Base-by-base conservation (phyloP, 2,113 vertebrate genomes). In the Sebastes schlegelii region DNA sequence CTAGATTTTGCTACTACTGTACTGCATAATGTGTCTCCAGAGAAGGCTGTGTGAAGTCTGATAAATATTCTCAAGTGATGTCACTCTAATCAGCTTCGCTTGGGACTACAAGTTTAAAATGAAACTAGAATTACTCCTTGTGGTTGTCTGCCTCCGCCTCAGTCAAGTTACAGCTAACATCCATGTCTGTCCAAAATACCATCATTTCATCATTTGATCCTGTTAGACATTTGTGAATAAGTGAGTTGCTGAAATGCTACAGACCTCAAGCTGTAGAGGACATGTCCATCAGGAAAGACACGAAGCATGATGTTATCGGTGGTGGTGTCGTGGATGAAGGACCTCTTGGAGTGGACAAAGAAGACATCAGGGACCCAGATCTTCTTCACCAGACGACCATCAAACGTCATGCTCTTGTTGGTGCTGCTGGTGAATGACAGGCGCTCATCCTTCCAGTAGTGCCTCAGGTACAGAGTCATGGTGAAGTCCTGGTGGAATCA, bases 311-410 rank as follows among this genome's bases (percentile, higher is more conserved):
- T 98, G 90, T 99, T 99, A 66, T 99, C 97, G 0, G 97, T 99
- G 88, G 98, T 99, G 71, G 98, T 99, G 74, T 98, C 97, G 0
- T 99, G 98, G 88, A 95, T 99, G 88, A 99, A 98, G 3, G 97
- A 99, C 74, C 98, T 94, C 91, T 99, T 99, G 11, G 98, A 99
- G 92, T 99, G 98, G 79, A 99, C 98, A 0, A 99, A 99, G 93
- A 99, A 99, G 75, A 99, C 97, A 0, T 99, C 98, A 0, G 98
- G 98, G 8, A 98, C 98, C 98, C 98, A 99, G 92, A 99, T 99
- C 95, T 98, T 98, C 93, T 98, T 98, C 77, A 99, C 97, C 68
- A 99, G 91, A 23, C 98, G 95, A 6, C 98, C 96, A 0, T 99
- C 98, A 0, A 99, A 99, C 4, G 98, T 99, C 97, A 98, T 98